These are phyloP conservation scores for Volucella bombylans DNA, from an alignment of 2,888 invertebrate genomes.

Conservation along the genomic window DNA sequence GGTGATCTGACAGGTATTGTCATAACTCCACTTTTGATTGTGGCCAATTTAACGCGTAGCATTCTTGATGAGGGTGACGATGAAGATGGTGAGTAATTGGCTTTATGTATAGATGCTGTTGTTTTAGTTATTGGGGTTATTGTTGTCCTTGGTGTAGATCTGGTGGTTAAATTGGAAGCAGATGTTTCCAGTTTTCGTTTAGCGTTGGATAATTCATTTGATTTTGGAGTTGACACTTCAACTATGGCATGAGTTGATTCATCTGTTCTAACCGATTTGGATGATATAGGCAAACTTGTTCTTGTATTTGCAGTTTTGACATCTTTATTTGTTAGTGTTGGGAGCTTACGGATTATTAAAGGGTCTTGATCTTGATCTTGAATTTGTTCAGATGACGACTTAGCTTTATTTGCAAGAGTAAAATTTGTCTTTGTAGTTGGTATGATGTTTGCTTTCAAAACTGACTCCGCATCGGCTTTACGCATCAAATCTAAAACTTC, in stretches of 20 bases:
- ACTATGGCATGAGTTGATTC: not conserved
- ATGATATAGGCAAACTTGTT: too few species aligned
- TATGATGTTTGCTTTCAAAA: not conserved
- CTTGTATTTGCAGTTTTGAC: too few species aligned
- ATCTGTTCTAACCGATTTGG: not conserved
- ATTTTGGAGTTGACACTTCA: not conserved
- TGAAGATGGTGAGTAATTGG: not conserved
- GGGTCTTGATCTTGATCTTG: too few species aligned
- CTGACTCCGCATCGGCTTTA: not conserved
- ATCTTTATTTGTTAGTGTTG: too few species aligned
- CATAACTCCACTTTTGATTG: slow-evolving; percentile 45
- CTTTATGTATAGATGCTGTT: not conserved
- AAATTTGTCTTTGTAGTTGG: not conserved
- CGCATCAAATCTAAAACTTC: not conserved
- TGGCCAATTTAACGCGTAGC: slow-evolving; percentile 33
- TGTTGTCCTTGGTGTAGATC: slow-evolving; percentile 12
- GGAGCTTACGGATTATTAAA: too few species aligned
- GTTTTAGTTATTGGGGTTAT: not conserved
- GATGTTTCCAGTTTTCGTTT: not conserved
- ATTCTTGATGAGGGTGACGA: slow-evolving; percentile 1
- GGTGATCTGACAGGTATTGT: slow-evolving; percentile 21
- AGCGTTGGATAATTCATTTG: not conserved
- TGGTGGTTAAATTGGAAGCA: slow-evolving; percentile 1
- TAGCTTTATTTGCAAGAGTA: not conserved
- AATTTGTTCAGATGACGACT: not conserved